phyloP scores from a whole-genome alignment of 2,797 vertebrate genomes.

The Moxostoma hubbsi region DNA sequence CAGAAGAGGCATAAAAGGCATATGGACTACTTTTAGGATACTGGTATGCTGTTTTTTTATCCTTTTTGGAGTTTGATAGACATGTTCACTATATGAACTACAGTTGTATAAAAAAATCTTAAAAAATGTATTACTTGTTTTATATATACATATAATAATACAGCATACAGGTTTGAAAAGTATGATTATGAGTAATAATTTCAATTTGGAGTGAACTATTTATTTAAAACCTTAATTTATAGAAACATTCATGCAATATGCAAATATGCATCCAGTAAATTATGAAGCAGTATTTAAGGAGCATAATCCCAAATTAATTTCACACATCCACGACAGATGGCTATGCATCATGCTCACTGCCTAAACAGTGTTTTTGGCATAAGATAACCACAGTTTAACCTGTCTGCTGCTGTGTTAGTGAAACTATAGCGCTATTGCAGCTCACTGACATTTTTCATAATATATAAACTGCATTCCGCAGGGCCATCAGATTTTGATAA shows the following conservation, averaged over 20 bases:
- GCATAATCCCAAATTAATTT: background rate
- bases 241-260: background rate
- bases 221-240: too few relatives aligned
- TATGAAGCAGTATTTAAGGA: background rate
- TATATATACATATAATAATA: too few relatives aligned
- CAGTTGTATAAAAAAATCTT: too few relatives aligned
- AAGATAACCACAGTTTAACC: constrained; percentile 1
- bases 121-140: too few relatives aligned
- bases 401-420: constrained; percentile 4
- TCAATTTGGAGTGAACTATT: too few relatives aligned
- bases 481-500: constrained; percentile 27
- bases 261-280: background rate
- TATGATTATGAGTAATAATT: too few relatives aligned
- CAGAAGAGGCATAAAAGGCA: too few relatives aligned
- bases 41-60: too few relatives aligned
- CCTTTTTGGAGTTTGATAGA: too few relatives aligned
- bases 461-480: constrained; percentile 29
- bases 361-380: background rate
- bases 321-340: background rate
- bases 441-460: constrained; percentile 4
- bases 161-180: too few relatives aligned
- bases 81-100: too few relatives aligned
- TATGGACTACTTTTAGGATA: too few relatives aligned
- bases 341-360: background rate
- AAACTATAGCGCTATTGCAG: background rate